Evolutionary conservation across 2,797 vertebrate species (phyloP), one percentile per base, ranked within the genome.

Genomic region (Varecia variegata): DNA sequence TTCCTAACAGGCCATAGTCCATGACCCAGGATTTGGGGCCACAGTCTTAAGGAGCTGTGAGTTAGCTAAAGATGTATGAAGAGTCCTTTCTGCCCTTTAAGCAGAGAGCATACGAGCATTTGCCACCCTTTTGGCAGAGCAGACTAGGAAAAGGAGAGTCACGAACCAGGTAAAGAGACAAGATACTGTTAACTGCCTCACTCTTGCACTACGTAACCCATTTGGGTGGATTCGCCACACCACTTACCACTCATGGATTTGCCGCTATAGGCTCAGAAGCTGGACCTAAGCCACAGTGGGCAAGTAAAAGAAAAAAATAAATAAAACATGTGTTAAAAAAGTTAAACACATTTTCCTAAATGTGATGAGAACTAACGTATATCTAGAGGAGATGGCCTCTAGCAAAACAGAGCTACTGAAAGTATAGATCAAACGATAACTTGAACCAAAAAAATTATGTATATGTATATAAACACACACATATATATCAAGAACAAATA

Each of bases 11-110:
- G 56, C 56, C 56, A 58, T 3, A 1, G 56, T 58, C 25, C 25
- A 58, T 0, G 25, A 27, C 23, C 4, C 10, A 0, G 10, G 4
- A 4, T 58, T 25, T 11, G 10, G 2, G 56, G 11, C 25, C 10
- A 58, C 25, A 58, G 56, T 38, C 3, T 83, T 70, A 83, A 88
- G 52, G 27, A 79, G 13, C 9, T 79, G 0, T 30, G 32, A 10
- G 11, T 73, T 60, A 79, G 35, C 11, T 56, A 50, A 73, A 81
- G 23, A 68, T 23, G 14, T 58, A 11, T 74, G 40, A 88, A 52
- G 12, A 80, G 7, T 54, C 5, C 18, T 79, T 4, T 74, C 21
- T 70, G 12, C 10, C 47, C 9, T 67, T 74, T 65, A 79, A 84
- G 18, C 52, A 52, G 47, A 38, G 3, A 81, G 4, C 21, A 2